These are phyloP conservation scores for Leptopilina myrica DNA, from an alignment of 2,888 invertebrate genomes.

Conservation along the genomic window DNA sequence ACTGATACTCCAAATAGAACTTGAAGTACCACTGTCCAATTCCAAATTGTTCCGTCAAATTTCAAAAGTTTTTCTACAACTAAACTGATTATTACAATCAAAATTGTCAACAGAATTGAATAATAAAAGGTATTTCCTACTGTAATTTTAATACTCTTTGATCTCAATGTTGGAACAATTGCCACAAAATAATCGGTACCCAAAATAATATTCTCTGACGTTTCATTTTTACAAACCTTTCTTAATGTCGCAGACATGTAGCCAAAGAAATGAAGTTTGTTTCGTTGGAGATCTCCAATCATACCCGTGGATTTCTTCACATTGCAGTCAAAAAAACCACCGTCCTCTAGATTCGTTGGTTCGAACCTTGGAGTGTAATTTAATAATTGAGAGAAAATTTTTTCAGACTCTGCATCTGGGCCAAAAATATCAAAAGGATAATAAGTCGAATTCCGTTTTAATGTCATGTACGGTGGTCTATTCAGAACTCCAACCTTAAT, in stretches of 20 bases:
- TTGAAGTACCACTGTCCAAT: not conserved
- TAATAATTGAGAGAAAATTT: not conserved
- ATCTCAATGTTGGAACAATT: not conserved
- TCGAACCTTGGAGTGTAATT: not conserved
- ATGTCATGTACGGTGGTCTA: not conserved
- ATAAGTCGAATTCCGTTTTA: not conserved
- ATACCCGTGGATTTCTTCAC: too few species aligned
- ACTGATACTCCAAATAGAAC: not conserved
- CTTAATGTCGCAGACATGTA: not conserved
- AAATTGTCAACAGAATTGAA: not conserved
- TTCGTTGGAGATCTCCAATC: not conserved
- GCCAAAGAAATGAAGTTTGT: not conserved
- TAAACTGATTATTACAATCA: not conserved
- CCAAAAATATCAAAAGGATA: not conserved
- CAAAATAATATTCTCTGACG: not conserved
- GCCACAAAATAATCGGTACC: not conserved
- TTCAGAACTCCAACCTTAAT: not conserved
- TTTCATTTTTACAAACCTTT: not conserved
- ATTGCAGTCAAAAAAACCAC: too few species aligned
- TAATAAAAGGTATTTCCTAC: not conserved
- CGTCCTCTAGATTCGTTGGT: not conserved
- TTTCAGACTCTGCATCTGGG: not conserved
- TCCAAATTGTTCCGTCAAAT: not conserved
- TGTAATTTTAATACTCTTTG: not conserved
- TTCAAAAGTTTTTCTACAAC: not conserved